Conservation (phyloP, 2,888 invertebrate genomes). For the Eulithis testata region DNA sequence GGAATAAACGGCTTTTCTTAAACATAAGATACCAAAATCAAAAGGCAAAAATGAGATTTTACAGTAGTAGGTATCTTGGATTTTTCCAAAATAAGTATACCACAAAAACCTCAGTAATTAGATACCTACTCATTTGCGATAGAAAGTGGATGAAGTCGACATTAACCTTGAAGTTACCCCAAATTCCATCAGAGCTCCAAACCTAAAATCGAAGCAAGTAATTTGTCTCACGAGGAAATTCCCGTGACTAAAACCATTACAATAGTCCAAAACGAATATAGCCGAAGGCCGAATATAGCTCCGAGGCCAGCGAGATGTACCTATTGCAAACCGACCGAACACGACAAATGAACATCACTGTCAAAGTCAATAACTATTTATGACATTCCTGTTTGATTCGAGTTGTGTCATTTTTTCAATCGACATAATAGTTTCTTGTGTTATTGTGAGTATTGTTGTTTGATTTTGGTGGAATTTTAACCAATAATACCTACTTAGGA, state of each 20-base stretch:
- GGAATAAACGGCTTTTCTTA: too few relatives aligned
- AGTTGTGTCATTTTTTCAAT: too few relatives aligned
- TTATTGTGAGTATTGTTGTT: too few relatives aligned
- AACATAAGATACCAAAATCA: too few relatives aligned
- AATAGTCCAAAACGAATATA: slow-evolving; percentile 38
- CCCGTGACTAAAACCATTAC: slow-evolving; percentile 42
- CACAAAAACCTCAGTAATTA: too few relatives aligned
- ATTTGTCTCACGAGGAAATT: slow-evolving; percentile 34
- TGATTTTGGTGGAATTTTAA: too few relatives aligned
- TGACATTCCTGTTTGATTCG: too few relatives aligned
- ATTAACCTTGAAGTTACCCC: slow-evolving; percentile 4
- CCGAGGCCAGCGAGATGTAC: slow-evolving; percentile 37
- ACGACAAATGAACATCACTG: slow-evolving; percentile 18
- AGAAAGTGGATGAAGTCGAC: not conserved
- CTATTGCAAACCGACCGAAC: slow-evolving; percentile 32
- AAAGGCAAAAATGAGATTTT: too few relatives aligned
- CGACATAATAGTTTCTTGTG: too few relatives aligned
- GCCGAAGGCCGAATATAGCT: slow-evolving; percentile 38
- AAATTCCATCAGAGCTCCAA: not conserved
- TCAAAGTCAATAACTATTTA: slow-evolving; percentile 26
- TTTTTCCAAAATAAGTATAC: too few relatives aligned
- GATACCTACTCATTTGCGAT: slow-evolving; percentile 1
- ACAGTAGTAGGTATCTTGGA: too few relatives aligned
- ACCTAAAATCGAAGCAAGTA: slow-evolving; percentile 31
- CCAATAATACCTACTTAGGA: too few relatives aligned